Percentiles rank a stretch among this genome's conserved stretches.
These are phyloP conservation scores for Enteromius afrohamiltoni DNA, from an alignment of 2,797 vertebrate species.

Conservation along the genomic window DNA sequence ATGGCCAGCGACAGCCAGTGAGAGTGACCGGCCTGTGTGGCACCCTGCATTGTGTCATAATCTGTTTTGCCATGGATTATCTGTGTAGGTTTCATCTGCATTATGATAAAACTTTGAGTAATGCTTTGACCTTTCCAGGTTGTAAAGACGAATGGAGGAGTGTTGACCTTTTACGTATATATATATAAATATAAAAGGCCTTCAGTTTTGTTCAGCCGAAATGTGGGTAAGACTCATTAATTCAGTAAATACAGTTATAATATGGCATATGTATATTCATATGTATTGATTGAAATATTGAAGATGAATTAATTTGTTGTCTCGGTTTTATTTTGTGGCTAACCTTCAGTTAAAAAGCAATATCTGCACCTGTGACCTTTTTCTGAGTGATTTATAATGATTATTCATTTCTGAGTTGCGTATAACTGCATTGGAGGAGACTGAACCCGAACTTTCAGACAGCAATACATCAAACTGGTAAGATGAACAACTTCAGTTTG, in stretches of 20 bases:
- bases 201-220: background rate
- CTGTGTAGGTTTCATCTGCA: constrained; percentile 39
- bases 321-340: background rate
- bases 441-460: background rate
- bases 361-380: background rate
- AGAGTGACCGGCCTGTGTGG: background rate
- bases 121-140: constrained; percentile 41
- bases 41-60: constrained; percentile 5
- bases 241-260: background rate
- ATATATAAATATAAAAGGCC: background rate
- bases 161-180: background rate
- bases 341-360: background rate
- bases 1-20: background rate
- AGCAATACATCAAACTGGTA: background rate
- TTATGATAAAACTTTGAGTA: constrained; percentile 27
- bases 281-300: background rate
- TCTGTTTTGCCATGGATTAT: constrained; percentile 40
- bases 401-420: background rate
- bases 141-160: constrained; percentile 19
- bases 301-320: background rate
- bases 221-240: background rate
- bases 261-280: background rate
- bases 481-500: background rate
- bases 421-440: background rate
- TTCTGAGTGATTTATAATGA: background rate